Conservation (phyloP, 2,888 invertebrate species). For the Polia nebulosa region DNA sequence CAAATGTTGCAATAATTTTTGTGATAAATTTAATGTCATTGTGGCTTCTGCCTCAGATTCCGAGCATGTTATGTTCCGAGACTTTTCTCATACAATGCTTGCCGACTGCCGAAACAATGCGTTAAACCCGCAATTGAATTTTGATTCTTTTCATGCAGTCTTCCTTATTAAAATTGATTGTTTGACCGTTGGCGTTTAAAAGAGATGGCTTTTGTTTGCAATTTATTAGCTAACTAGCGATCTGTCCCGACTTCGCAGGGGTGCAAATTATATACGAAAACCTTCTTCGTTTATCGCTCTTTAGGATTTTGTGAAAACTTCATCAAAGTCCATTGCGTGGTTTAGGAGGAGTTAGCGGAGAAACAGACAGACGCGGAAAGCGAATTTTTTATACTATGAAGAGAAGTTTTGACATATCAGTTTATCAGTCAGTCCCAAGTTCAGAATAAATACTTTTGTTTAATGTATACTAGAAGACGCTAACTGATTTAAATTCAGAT, state of each 20-base stretch:
- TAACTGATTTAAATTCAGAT: not conserved
- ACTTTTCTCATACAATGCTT: conserved; percentile 5
- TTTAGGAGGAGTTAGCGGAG: too few relatives aligned
- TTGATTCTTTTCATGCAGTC: not conserved
- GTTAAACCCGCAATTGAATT: not conserved
- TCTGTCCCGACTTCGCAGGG: too few relatives aligned
- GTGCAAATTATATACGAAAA: too few relatives aligned
- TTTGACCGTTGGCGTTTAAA: not conserved
- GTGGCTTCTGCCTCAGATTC: not conserved
- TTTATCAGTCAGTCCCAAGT: not conserved
- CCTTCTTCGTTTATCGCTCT: too few relatives aligned
- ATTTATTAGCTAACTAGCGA: not conserved
- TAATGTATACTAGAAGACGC: not conserved
- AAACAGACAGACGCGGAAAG: too few relatives aligned
- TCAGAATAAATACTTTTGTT: not conserved
- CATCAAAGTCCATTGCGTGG: too few relatives aligned
- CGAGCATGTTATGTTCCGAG: not conserved
- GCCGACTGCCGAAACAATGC: not conserved
- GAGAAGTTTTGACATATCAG: not conserved
- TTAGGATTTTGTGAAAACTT: too few relatives aligned
- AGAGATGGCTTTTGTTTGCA: not conserved
- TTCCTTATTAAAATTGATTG: not conserved
- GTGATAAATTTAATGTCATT: not conserved
- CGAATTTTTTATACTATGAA: too few relatives aligned
- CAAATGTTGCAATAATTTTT: conserved; percentile 7